Base-by-base conservation (phyloP, 64 coral and sea anemone species). In the Stylophora pistillata region DNA sequence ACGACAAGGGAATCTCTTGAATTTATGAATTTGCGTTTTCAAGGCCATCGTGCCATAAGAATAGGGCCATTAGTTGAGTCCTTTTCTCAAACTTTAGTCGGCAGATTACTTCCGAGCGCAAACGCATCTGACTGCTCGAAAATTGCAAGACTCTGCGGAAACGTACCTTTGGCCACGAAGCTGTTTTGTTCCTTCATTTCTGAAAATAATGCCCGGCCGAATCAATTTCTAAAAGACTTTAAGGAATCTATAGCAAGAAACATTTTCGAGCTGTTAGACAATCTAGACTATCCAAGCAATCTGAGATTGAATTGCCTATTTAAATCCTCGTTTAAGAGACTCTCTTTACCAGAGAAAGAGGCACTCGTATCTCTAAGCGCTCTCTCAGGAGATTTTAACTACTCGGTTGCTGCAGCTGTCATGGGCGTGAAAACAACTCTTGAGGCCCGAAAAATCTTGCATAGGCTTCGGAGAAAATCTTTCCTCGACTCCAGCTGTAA, bases 341-440 rank as follows among this genome's bases (percentile, higher is more conserved):
- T 41, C 10, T 72, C 76, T 80, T 0, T 6, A 7, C 15, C 54
- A n/a, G 28, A 69, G 30, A 77, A 71, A 74, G 71, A 71, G 31
- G 70, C 20, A 1, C 71, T 89, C 18, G 76, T 89, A 62, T 79
- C 74, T 10, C 53, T 76, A 7, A 52, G 32, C 20, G 33, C 53
- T 76, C 74, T 76, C 20, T 47, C 74, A 0, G 65, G 74, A 23
- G 58, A 54, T 20, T 89, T 89, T 89, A 54, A 80, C 21, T n/a
- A 23, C 7, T 76, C 71, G 12, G 62, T 79, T 31, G 88, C 88
- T 30, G 37, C 77, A 37, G 33, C 88, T 73, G 88, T 81, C 30
- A 31, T 89, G 15, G 33, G 15, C 20, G 9, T 25, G 32, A 34
- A 4, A 47, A 13, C 6, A 28, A 70, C 47, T 17, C 20, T 20